phyloP scores from a whole-genome alignment of 2,888 invertebrate species.

The Pristionchus arcanus region DNA sequence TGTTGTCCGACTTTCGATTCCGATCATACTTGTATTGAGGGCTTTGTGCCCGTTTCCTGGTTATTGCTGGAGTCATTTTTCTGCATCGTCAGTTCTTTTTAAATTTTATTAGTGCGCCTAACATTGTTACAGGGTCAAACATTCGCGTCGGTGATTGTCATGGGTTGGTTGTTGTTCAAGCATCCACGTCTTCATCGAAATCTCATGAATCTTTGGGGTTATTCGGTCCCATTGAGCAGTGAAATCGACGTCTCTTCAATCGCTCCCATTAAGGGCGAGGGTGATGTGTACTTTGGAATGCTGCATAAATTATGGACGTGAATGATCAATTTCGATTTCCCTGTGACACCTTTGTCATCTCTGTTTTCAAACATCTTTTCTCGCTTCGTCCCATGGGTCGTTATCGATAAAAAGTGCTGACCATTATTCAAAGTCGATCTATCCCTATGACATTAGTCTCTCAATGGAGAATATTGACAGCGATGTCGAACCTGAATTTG shows the following conservation, averaged over 20 bases:
- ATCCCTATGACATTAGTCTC: neutral
- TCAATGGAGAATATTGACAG: neutral
- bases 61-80: neutral
- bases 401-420: conserved; percentile 22
- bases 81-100: neutral
- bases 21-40: neutral
- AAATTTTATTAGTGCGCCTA: neutral
- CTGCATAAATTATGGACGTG: neutral
- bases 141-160: neutral
- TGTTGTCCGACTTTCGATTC: neutral
- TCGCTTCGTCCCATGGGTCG: neutral
- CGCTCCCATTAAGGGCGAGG: neutral
- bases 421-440: neutral
- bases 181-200: neutral
- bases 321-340: neutral
- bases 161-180: neutral
- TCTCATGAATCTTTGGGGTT: neutral
- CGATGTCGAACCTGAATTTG: neutral
- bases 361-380: neutral
- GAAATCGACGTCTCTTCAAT: neutral
- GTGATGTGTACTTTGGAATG: neutral
- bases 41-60: neutral
- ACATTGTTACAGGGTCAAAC: neutral
- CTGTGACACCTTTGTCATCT: neutral
- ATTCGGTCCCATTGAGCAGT: neutral